A percentile compares a stretch with the other conserved stretches of the same genome.
These are phyloP conservation scores for Poeciliopsis turneri DNA, from an alignment of 2,797 vertebrate genomes.

Conservation along the genomic window DNA sequence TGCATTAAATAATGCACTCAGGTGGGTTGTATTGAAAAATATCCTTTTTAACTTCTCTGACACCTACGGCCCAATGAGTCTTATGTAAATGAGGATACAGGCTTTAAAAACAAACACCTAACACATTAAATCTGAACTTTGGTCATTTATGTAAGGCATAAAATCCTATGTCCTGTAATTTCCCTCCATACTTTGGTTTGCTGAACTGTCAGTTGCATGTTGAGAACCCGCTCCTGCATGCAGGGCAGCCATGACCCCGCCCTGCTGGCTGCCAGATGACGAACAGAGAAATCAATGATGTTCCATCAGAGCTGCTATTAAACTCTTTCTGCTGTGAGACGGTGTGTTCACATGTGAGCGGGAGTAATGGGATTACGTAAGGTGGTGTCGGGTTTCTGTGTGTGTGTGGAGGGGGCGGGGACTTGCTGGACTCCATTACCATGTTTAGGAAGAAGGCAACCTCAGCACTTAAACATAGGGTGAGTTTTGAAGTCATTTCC, in stretches of 20 bases:
- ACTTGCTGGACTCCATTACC: slow-evolving; percentile 10
- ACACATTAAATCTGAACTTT: neutral
- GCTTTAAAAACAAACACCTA: neutral
- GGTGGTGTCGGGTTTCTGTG: slow-evolving; percentile 35
- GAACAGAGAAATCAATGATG: slow-evolving; percentile 36
- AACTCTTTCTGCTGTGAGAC: slow-evolving; percentile 3
- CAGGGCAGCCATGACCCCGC: neutral
- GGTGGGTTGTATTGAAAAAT: neutral
- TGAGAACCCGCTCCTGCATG: neutral
- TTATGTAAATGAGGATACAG: neutral
- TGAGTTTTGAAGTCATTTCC: neutral
- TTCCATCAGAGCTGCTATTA: slow-evolving; percentile 11
- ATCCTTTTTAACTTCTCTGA: neutral
- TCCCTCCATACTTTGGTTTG: neutral
- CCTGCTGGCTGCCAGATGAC: slow-evolving; percentile 37
- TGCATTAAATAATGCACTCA: no score
- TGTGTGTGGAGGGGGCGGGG: slow-evolving; percentile 9
- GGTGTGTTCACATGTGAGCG: neutral
- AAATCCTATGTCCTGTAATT: no score
- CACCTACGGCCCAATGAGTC: neutral
- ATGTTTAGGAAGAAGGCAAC: slow-evolving; percentile 32
- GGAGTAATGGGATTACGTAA: slow-evolving; percentile 47
- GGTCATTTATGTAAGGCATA: neutral
- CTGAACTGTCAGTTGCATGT: neutral
- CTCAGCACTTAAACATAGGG: neutral